phyloP scores from a whole-genome alignment of 2,888 invertebrate species.

The Cerastoderma edule region DNA sequence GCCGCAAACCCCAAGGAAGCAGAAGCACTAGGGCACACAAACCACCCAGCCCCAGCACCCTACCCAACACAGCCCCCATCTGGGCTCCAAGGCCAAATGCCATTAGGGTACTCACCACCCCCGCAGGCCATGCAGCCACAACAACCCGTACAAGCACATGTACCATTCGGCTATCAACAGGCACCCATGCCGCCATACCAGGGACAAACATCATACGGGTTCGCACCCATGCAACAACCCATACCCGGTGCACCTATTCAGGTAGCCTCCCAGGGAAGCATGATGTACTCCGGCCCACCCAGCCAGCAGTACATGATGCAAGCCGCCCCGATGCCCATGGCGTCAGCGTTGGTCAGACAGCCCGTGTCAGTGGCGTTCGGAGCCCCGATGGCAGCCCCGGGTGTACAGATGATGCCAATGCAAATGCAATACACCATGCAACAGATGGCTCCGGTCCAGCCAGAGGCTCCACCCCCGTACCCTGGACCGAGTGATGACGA shows the following conservation, averaged over 20 bases:
- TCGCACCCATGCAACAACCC: not conserved
- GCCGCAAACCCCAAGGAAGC: slow-evolving; percentile 1
- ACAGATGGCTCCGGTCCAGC: not conserved
- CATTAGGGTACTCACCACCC: too few relatives aligned
- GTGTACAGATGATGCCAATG: not conserved
- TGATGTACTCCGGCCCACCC: not conserved
- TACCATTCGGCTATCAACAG: not conserved
- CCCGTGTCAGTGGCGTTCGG: slow-evolving; percentile 16
- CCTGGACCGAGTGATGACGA: not conserved
- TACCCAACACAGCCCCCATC: not conserved
- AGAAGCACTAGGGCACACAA: not conserved
- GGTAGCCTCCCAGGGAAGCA: not conserved
- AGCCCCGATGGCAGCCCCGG: slow-evolving; percentile 2
- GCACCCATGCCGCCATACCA: not conserved
- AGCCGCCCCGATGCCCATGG: not conserved
- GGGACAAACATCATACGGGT: not conserved
- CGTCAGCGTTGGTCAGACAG: not conserved
- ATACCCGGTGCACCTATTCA: not conserved
- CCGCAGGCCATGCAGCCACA: not conserved
- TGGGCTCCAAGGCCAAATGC: too few relatives aligned
- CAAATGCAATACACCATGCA: not conserved
- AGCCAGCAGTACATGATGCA: not conserved
- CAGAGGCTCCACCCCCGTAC: slow-evolving; percentile 1
- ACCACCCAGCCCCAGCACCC: not conserved
- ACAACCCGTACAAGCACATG: not conserved